phyloP scores from a whole-genome alignment of 30 jellyfish, hydroid and myxozoan genomes.

The Turritopsis rubra region DNA sequence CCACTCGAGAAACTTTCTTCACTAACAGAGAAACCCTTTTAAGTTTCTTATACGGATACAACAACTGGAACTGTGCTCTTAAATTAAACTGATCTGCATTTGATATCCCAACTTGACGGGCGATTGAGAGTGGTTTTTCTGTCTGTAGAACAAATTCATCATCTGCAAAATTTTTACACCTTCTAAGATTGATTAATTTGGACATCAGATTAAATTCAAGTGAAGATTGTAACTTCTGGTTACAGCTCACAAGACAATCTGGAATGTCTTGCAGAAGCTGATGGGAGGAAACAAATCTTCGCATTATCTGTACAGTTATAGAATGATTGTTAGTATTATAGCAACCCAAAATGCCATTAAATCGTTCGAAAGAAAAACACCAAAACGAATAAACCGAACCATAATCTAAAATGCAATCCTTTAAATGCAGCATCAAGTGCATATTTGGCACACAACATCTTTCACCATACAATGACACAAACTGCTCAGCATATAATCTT shows the following conservation, averaged over 20 bases:
- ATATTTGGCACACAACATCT: conserved; percentile 7
- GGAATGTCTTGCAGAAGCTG: neutral
- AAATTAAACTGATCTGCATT: neutral
- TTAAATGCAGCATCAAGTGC: conserved; percentile 4
- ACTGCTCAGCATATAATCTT: neutral
- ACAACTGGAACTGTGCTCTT: neutral
- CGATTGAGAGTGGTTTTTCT: conserved; percentile 4
- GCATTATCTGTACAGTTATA: conserved; percentile 1
- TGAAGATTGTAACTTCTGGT: neutral
- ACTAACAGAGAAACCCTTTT: neutral
- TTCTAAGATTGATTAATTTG: neutral
- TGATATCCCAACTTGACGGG: neutral
- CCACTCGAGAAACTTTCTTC: neutral
- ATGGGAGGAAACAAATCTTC: conserved; percentile 7
- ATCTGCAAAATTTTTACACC: neutral
- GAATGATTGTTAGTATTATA: conserved; percentile 2
- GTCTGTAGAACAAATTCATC: neutral
- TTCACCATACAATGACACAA: neutral
- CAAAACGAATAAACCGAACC: conserved; percentile 7
- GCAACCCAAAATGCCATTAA: conserved; percentile 13
- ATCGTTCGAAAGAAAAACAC: conserved; percentile 12
- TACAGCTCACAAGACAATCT: neutral
- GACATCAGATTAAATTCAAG: neutral
- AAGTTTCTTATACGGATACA: neutral
- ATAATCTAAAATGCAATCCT: conserved; percentile 3